Percentiles rank a stretch among this genome's conserved stretches.
phyloP scores from a whole-genome alignment of 37 sponge, comb jelly and placozoan species.

The Aphrocallistes beatrix region DNA sequence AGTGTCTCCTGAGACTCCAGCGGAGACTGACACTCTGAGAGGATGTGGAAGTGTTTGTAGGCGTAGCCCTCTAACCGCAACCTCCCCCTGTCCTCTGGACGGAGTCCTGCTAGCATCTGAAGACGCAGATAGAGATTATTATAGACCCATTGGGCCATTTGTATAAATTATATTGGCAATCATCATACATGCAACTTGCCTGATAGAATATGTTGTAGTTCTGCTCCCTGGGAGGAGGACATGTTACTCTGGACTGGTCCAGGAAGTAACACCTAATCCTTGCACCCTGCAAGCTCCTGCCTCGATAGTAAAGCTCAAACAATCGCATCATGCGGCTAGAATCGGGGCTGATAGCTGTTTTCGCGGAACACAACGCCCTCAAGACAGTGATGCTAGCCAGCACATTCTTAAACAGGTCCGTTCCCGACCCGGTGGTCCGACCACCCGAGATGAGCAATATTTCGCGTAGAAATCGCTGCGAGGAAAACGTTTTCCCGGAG shows the following conservation, averaged over 20 bases:
- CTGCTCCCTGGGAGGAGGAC: not conserved
- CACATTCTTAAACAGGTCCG: constrained; percentile 7
- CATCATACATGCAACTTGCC: not conserved
- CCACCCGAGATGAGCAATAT: not conserved
- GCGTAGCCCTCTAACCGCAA: not conserved
- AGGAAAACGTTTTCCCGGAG: not conserved
- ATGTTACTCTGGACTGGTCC: not conserved
- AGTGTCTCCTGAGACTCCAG: not conserved
- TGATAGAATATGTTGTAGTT: constrained; percentile 12
- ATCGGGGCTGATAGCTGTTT: not conserved
- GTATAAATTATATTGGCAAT: not conserved
- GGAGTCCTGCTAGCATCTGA: not conserved
- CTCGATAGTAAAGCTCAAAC: not conserved
- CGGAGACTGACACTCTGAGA: constrained; percentile 8
- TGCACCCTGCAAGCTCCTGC: not conserved
- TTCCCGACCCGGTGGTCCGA: not conserved
- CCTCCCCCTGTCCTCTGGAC: not conserved
- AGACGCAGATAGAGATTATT: not conserved
- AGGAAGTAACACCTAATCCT: constrained; percentile 1
- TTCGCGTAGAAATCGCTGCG: not conserved
- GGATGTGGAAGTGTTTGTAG: constrained; percentile 17
- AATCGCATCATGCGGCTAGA: constrained; percentile 11
- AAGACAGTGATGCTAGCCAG: not conserved
- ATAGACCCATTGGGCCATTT: not conserved
- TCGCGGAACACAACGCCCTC: not conserved